A percentile compares a stretch with the other conserved stretches of the same genome.
Conservation (phyloP, 2,888 invertebrate species). For the Sturmia bella region DNA sequence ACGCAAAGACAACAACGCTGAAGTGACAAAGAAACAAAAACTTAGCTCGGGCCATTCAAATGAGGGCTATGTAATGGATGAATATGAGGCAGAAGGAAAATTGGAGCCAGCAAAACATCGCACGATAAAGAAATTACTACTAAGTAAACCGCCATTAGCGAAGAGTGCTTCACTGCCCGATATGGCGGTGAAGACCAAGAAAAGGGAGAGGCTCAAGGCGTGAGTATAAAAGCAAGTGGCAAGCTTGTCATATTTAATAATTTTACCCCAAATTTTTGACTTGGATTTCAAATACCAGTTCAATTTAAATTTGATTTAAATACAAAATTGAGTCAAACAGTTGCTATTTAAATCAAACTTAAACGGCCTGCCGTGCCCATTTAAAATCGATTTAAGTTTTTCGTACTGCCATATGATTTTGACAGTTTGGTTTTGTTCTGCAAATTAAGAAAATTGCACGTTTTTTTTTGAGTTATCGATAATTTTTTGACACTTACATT, state of each 20-base stretch:
- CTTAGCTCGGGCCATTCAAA: slow-evolving; percentile 72
- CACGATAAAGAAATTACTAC: slow-evolving; percentile 73
- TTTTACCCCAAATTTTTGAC: too few relatives aligned
- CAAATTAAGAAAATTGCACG: too few relatives aligned
- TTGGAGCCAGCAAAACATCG: slow-evolving; percentile 68
- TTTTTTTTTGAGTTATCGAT: too few relatives aligned
- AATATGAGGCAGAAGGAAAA: slow-evolving; percentile 62
- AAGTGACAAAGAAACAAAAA: slow-evolving; percentile 44
- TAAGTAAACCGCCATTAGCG: slow-evolving; percentile 85
- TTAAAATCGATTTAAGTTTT: too few relatives aligned
- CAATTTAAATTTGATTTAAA: too few relatives aligned
- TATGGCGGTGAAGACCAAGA: slow-evolving; percentile 89
- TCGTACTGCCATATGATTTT: too few relatives aligned
- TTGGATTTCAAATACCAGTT: too few relatives aligned
- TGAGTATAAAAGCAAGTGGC: slow-evolving; percentile 82
- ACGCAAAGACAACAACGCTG: slow-evolving; percentile 78
- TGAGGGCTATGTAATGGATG: slow-evolving; percentile 76
- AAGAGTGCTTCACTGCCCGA: slow-evolving; percentile 93
- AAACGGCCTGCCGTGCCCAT: too few relatives aligned
- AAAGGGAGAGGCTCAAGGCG: slow-evolving; percentile 87
- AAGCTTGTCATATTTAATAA: background rate
- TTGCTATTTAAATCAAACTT: too few relatives aligned
- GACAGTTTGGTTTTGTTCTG: too few relatives aligned
- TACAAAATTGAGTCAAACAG: too few relatives aligned
- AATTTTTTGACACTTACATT: too few relatives aligned